Percentiles rank a stretch among this genome's conserved stretches.
Conservation (phyloP, 2,888 invertebrate species). For the Terebella lapidaria region DNA sequence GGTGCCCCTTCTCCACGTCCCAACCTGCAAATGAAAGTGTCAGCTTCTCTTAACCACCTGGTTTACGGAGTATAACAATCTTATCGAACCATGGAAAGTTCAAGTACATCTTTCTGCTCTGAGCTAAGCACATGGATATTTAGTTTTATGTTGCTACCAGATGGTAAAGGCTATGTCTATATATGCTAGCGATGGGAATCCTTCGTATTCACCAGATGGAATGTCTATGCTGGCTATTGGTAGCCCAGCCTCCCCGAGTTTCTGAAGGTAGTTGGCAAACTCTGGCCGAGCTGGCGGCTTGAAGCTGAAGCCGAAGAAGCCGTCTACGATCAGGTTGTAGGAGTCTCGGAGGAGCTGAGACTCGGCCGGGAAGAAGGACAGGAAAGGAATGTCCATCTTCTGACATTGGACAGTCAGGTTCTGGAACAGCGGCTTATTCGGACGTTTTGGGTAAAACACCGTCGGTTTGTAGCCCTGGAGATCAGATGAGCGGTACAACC, state of each 20-base stretch:
- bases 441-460: constrained; percentile 81
- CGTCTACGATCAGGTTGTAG: constrained; percentile 82
- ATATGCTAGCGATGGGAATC: too few species aligned
- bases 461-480: constrained; percentile 70
- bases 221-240: constrained; percentile 78
- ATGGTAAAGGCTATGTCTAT: too few species aligned
- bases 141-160: too few species aligned
- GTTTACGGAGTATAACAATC: too few species aligned
- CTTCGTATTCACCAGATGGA: constrained; percentile 73
- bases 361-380: constrained; percentile 56
- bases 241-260: constrained; percentile 41
- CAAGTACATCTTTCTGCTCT: too few species aligned
- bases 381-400: constrained; percentile 70
- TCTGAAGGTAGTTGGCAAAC: constrained; percentile 57
- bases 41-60: too few species aligned
- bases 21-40: too few species aligned
- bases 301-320: constrained; percentile 89
- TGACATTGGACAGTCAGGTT: constrained; percentile 78
- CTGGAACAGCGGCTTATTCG: constrained; percentile 74
- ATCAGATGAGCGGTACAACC: too few species aligned
- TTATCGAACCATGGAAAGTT: too few species aligned
- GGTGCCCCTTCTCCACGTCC: constrained; percentile 81
- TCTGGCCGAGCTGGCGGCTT: constrained; percentile 70
- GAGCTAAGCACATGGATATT: too few species aligned
- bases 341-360: constrained; percentile 40